These are phyloP conservation scores for Temnothorax rugatulus DNA, from an alignment of 2,888 invertebrate genomes.

Conservation along the genomic window DNA sequence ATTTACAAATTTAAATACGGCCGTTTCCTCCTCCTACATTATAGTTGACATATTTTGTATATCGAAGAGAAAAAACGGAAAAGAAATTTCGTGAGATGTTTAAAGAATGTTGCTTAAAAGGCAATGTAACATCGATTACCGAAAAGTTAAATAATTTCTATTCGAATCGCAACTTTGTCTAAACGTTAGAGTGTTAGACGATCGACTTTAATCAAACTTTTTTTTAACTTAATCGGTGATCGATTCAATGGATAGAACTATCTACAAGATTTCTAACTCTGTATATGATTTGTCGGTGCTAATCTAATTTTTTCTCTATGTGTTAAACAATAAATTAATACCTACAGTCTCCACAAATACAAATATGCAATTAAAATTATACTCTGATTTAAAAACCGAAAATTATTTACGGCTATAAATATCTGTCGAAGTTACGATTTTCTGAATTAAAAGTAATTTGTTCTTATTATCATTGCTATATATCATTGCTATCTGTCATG, in stretches of 20 bases:
- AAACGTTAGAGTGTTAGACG: not conserved
- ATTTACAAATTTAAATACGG: not conserved
- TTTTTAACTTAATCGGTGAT: not conserved
- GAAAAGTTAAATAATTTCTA: not conserved
- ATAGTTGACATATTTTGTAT: not conserved
- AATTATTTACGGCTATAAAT: not conserved
- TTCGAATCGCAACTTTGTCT: not conserved
- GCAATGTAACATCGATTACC: not conserved
- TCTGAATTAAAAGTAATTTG: too few species aligned
- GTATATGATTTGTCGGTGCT: not conserved
- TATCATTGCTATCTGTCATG: not conserved
- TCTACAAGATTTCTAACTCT: not conserved
- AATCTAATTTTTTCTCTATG: not conserved
- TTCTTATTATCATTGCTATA: not conserved
- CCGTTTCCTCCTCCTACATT: not conserved
- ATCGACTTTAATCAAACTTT: not conserved
- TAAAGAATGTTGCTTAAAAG: not conserved
- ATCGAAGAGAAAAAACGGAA: not conserved
- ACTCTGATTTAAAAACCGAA: not conserved
- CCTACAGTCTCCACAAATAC: not conserved
- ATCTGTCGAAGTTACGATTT: too few species aligned
- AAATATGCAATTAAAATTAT: not conserved
- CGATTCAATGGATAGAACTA: not conserved
- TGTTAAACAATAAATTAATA: not conserved
- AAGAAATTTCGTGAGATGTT: not conserved